Conservation (phyloP, 1,140 invertebrate species). For the Druon quercuslanigerum region DNA sequence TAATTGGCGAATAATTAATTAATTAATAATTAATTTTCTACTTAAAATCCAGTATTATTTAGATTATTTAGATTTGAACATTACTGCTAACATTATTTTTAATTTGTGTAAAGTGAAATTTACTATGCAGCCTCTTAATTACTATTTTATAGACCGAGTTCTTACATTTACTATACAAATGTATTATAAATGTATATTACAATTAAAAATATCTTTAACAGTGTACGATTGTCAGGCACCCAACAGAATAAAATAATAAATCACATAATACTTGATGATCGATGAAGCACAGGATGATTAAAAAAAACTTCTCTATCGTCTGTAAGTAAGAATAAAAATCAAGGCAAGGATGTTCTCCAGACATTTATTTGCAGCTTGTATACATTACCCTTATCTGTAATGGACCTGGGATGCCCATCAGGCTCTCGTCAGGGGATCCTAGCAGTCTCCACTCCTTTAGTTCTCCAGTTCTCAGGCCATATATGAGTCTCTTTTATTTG, state of each 20-base stretch:
- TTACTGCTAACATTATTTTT: no score
- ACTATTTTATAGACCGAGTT: no score
- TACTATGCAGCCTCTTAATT: no score
- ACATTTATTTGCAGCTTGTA: constrained; percentile 28
- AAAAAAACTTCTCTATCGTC: constrained; percentile 7
- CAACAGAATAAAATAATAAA: constrained; percentile 11
- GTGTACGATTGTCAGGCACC: neutral
- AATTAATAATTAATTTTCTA: no score
- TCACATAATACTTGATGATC: constrained; percentile 7
- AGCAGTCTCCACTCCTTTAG: neutral
- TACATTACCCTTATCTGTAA: constrained; percentile 30
- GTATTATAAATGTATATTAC: no score
- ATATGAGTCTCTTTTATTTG: no score
- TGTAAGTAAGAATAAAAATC: neutral
- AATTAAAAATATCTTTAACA: no score
- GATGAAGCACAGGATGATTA: constrained; percentile 22
- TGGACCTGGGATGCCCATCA: constrained; percentile 23
- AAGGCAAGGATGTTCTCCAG: neutral
- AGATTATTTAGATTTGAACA: no score
- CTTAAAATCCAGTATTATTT: no score
- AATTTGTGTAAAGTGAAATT: no score
- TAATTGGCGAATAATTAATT: no score
- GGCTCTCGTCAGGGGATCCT: constrained; percentile 27
- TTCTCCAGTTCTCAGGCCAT: neutral
- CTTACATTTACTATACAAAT: no score